Percentiles rank a stretch among this genome's conserved stretches.
phyloP scores from a whole-genome alignment of 2,113 vertebrate genomes.

The Embiotoca jacksoni region DNA sequence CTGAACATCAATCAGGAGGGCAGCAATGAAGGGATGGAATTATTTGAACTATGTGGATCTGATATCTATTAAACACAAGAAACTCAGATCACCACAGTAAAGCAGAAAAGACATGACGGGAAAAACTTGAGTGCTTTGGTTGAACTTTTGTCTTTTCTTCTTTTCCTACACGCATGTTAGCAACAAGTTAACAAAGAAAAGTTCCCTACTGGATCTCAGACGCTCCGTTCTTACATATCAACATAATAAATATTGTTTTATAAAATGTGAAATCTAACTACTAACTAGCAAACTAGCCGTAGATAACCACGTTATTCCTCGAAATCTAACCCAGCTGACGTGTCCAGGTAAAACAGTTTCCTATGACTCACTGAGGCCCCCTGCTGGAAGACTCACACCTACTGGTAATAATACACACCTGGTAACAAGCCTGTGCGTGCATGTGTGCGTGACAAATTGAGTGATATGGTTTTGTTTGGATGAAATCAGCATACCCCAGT shows the following conservation, averaged over 20 bases:
- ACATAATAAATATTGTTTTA: neutral
- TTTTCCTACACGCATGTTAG: no score
- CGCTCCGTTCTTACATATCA: neutral
- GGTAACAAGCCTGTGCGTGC: constrained; percentile 31
- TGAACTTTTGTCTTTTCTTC: no score
- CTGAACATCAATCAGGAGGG: no score
- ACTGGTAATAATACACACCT: constrained; percentile 63
- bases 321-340: constrained; percentile 64
- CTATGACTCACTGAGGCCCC: constrained; percentile 80
- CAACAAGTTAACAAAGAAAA: constrained; percentile 17
- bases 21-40: no score
- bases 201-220: constrained; percentile 45
- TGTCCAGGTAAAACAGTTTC: constrained; percentile 81
- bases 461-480: neutral
- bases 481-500: constrained; percentile 9
- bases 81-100: no score
- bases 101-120: no score
- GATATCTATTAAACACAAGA: no score
- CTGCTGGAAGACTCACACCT: constrained; percentile 71
- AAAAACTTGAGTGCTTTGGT: no score
- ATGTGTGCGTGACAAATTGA: constrained; percentile 9
- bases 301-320: constrained; percentile 23
- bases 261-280: constrained; percentile 39
- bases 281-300: constrained; percentile 45
- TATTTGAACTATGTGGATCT: no score